Conservation (phyloP, 2,888 invertebrate species). For the Polia nebulosa region DNA sequence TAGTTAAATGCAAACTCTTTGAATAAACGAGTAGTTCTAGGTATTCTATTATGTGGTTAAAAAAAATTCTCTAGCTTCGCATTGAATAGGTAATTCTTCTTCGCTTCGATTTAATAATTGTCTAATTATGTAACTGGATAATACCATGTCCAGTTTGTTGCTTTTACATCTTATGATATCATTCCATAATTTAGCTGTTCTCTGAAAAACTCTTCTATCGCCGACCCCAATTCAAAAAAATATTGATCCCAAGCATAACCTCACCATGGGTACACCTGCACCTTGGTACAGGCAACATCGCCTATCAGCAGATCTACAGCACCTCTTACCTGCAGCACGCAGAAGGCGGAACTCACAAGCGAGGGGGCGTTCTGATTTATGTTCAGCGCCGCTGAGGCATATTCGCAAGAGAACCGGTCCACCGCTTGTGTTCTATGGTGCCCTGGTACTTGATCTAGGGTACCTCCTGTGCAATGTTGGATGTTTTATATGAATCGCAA, state of each 20-base stretch:
- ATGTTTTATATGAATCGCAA: too few relatives aligned
- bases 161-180: neutral
- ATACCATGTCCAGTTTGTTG: neutral
- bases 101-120: too few relatives aligned
- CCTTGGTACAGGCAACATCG: neutral
- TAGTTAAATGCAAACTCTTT: neutral
- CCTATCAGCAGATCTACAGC: constrained; percentile 46
- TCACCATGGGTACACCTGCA: constrained; percentile 14
- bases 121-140: too few relatives aligned
- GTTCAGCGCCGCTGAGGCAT: constrained; percentile 41
- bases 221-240: neutral
- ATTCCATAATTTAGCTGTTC: too few relatives aligned
- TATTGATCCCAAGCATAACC: neutral
- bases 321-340: constrained; percentile 53
- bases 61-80: neutral
- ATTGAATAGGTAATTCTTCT: too few relatives aligned
- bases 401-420: constrained; percentile 42
- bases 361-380: constrained; percentile 67
- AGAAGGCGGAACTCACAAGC: constrained; percentile 66
- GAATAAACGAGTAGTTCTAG: too few relatives aligned
- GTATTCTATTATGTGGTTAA: neutral
- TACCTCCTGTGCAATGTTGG: too few relatives aligned
- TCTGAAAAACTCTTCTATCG: too few relatives aligned
- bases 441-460: constrained; percentile 27
- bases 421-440: constrained; percentile 14